phyloP scores from a whole-genome alignment of 2,888 invertebrate genomes.

The Cryptus viduatorius region DNA sequence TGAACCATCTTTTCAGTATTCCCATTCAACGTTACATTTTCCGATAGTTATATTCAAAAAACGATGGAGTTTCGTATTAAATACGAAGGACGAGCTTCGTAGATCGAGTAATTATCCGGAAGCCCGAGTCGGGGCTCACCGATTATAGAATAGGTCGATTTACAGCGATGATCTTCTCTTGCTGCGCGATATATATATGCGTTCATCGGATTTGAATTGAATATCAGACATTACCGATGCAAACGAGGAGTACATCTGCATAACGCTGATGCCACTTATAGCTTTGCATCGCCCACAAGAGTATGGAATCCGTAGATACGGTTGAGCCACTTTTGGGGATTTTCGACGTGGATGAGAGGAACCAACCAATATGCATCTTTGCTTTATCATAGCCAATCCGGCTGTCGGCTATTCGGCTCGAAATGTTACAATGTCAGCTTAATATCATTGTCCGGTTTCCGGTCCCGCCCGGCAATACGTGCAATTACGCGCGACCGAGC shows the following conservation, averaged over 20 bases:
- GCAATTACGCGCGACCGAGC: slow-evolving; percentile 28
- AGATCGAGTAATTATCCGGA: background rate
- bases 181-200: background rate
- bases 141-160: slow-evolving; percentile 2
- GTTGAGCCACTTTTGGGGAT: slow-evolving; percentile 14
- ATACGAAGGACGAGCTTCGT: background rate
- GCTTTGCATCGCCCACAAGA: background rate
- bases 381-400: slow-evolving; percentile 10
- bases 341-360: background rate
- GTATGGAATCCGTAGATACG: background rate
- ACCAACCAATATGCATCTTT: background rate
- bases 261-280: slow-evolving; percentile 32
- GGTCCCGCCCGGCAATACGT: background rate
- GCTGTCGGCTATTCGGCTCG: background rate
- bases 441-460: slow-evolving; percentile 22
- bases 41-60: background rate
- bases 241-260: slow-evolving; percentile 39
- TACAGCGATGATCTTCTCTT: background rate
- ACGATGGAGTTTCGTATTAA: background rate
- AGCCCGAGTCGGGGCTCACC: background rate
- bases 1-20: background rate
- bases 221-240: slow-evolving; percentile 39
- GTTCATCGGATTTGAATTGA: slow-evolving; percentile 3
- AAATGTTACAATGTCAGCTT: slow-evolving; percentile 1
- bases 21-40: background rate